Evolutionary conservation across 92 coral and sea anemone genomes (phyloP).

Genomic region (Umimayanthus kanabou): DNA sequence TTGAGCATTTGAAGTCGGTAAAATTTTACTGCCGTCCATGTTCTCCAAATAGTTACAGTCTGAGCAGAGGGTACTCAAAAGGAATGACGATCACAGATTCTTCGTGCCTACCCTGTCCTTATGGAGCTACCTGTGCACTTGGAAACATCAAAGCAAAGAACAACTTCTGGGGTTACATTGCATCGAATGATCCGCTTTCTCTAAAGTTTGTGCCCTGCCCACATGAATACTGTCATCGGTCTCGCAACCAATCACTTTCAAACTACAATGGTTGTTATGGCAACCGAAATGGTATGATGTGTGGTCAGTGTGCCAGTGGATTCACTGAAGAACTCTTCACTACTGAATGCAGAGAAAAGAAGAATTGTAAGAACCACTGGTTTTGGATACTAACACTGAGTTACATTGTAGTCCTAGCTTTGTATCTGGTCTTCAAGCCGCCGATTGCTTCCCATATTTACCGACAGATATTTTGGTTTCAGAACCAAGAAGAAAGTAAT

Average conservation of each 20-base stretch:
- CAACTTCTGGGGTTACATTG: constrained; percentile 3
- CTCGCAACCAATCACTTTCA: neutral
- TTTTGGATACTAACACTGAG: neutral
- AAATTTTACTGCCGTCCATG: constrained; percentile 10
- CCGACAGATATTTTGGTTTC: constrained; percentile 13
- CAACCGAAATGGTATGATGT: constrained; percentile 1
- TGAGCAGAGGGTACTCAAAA: neutral
- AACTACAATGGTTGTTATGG: constrained; percentile 7
- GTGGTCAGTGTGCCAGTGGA: constrained; percentile 12
- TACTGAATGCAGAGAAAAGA: constrained; percentile 1
- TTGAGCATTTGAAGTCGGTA: neutral
- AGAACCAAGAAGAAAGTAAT: neutral
- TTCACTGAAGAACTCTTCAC: neutral
- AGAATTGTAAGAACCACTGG: constrained; percentile 7
- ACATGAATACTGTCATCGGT: neutral
- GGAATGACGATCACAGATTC: neutral
- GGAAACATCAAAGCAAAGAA: neutral
- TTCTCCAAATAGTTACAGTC: neutral
- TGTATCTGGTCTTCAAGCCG: neutral
- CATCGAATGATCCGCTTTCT: neutral
- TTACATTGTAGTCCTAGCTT: neutral
- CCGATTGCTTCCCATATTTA: neutral
- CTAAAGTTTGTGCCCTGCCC: constrained; percentile 12
- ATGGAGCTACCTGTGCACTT: neutral
- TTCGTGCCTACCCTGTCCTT: neutral